Percentiles rank a stretch among this genome's conserved stretches.
These are phyloP conservation scores for Anisognathus igniventris DNA, from an alignment of 2,797 vertebrate species.

Conservation along the genomic window DNA sequence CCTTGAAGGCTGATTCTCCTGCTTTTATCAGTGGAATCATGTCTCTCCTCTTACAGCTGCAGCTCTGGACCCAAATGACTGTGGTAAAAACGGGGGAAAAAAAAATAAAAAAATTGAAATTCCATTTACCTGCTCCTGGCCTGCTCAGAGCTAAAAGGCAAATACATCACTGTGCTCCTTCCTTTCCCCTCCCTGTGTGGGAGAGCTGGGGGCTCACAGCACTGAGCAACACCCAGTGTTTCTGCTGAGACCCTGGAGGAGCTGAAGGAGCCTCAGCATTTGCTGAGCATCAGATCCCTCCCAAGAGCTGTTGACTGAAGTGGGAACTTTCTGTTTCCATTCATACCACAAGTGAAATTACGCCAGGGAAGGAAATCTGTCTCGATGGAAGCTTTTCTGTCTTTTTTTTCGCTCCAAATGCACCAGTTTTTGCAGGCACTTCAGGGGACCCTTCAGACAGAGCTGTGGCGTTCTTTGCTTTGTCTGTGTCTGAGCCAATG, in stretches of 20 bases:
- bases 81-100: not conserved
- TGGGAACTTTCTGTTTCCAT: constrained; percentile 16
- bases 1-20: constrained; percentile 2
- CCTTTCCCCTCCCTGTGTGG: not conserved
- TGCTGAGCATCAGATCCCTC: not conserved
- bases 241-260: not conserved
- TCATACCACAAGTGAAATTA: not conserved
- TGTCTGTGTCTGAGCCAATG: not conserved
- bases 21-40: not conserved
- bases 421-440: not conserved
- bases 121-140: not conserved
- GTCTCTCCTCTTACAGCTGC: not conserved
- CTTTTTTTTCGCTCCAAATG: not conserved
- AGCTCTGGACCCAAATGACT: not conserved
- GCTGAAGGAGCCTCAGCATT: not conserved
- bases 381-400: not conserved
- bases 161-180: not conserved
- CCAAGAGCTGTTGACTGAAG: constrained; percentile 14
- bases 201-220: not conserved
- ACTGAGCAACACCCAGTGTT: not conserved
- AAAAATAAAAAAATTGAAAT: not conserved
- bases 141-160: not conserved
- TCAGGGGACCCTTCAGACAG: not conserved
- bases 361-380: not conserved
- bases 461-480: not conserved